Base-by-base conservation (phyloP, 2,797 vertebrate species). In the Rhinella marina region DNA sequence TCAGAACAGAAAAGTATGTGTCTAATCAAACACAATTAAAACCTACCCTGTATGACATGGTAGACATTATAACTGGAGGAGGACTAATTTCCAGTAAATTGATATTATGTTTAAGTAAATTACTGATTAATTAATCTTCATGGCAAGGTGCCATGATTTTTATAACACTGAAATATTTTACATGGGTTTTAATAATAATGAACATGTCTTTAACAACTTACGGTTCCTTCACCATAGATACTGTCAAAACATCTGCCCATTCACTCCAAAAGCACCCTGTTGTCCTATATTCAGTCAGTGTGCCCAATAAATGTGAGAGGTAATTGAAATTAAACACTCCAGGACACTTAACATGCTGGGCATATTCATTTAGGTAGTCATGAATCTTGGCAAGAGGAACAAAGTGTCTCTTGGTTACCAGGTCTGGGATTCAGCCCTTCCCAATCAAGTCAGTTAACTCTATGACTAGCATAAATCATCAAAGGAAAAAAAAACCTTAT, bases 321-420 rank as follows among this genome's bases (percentile, higher is more conserved):
- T 64, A 82, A 81, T 82, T 82, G 57, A 87, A 87, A 62, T 70
- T 27, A 86, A 80, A 73, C 75, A 80, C 56, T 29, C 23, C n/a
- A 41, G 79, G 29, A 76, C 76, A 79, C 68, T 81, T 87, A 81
- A 87, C 72, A 87, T 87, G 81, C 86, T 52, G 68, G 16, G 61
- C 68, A 87, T 12, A 50, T 70, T 70, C 64, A 5, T 41, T 48
- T 66, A 66, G 61, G 61, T 79, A 29, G 59, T 72, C 54, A 81
- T 59, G 68, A 87, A 82, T 73, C 78, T 82, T 82, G 68, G 68
- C 66, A 81, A 59, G 54, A 70, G 16, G 23, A 73, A 75, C 66
- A 52, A 80, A 86, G 78, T 61, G 54, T 61, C 54, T 32, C 86
- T 75, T 52, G 50, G 66, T 57, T 62, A 82, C 54, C 54, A 41